Base-by-base conservation (phyloP, 2,888 invertebrate species). In the Trachelus troglodyta region DNA sequence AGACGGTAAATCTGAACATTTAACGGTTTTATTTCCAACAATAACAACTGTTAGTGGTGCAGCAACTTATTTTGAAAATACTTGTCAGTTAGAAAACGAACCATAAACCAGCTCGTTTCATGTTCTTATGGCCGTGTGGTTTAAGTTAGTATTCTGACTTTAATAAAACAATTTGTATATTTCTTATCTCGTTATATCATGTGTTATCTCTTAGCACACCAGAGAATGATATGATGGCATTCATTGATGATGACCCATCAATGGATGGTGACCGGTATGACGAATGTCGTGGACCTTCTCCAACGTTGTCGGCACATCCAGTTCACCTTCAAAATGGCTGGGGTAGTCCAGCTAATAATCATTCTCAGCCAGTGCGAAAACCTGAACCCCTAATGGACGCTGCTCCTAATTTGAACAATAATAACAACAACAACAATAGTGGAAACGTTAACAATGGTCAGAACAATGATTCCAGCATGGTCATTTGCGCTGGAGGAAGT, bases 211-310 rank as follows among this genome's bases (percentile, higher is more conserved):
- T 11, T 79, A 91, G 91, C 77, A 91, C 91, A 4, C 91, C 96
- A 0, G 96, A 96, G 89, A 94, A 95, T 81, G 96, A 96, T 88
- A 92, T 95, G 83, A 94, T 96, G 93, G 95, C 95, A 37, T 96
- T 96, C 85, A 96, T 96, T 82, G 96, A 96, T 90, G 96, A 96
- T 30, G 94, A 94, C 88, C 93, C 94, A n/a, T 92, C 93, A 34
- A 93, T 94, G 78, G 94, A 89, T 37, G 89, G 90, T 56, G 87
- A 87, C 75, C 86, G 88, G 33, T 84, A 86, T 69, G 87, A 90
- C 1, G 90, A 94, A 84, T 94, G 93, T 84, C 93, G 93, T 81
- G 94, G 93, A 33, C 85, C 86, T 34, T 84, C 89, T 37, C 87
- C 89, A 23, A 85, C 87, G n/a, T 82, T 87, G 83, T 87, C 86